phyloP scores from a whole-genome alignment of 2,113 vertebrate species.

The Saguinus imperator region DNA sequence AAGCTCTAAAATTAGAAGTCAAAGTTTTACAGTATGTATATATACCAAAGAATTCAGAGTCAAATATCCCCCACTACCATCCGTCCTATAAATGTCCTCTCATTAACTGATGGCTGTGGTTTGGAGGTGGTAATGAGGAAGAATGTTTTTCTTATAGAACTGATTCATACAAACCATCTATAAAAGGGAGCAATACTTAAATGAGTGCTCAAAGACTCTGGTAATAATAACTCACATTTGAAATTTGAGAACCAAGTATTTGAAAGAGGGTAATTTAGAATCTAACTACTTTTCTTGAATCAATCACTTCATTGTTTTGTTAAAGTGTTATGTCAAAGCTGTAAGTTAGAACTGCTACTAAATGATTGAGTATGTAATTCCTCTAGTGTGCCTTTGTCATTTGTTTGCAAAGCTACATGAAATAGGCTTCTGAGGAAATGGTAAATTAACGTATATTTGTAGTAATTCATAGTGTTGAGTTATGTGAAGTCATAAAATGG shows the following conservation, averaged over 20 bases:
- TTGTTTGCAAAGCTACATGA: slow-evolving; percentile 63
- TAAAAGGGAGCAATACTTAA: slow-evolving; percentile 19
- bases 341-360: slow-evolving; percentile 7
- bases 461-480: slow-evolving; percentile 49
- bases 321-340: slow-evolving; percentile 43
- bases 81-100: background rate
- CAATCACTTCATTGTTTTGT: slow-evolving; percentile 44
- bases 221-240: slow-evolving; percentile 32
- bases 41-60: background rate
- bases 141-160: slow-evolving; percentile 4
- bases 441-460: slow-evolving; percentile 42
- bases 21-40: background rate
- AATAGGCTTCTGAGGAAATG: slow-evolving; percentile 41
- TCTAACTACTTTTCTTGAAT: slow-evolving; percentile 37
- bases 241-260: slow-evolving; percentile 44
- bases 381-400: slow-evolving; percentile 31
- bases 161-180: background rate
- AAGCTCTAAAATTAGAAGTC: background rate
- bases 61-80: background rate
- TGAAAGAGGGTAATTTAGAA: slow-evolving; percentile 14
- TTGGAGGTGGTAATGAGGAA: background rate
- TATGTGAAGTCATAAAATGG: slow-evolving; percentile 57
- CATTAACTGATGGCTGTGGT: background rate
- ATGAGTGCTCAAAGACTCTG: background rate
- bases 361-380: slow-evolving; percentile 61